Percentiles rank a stretch among this genome's conserved stretches.
phyloP scores from a whole-genome alignment of 2,888 invertebrate species.

The Drosophila longiperda region DNA sequence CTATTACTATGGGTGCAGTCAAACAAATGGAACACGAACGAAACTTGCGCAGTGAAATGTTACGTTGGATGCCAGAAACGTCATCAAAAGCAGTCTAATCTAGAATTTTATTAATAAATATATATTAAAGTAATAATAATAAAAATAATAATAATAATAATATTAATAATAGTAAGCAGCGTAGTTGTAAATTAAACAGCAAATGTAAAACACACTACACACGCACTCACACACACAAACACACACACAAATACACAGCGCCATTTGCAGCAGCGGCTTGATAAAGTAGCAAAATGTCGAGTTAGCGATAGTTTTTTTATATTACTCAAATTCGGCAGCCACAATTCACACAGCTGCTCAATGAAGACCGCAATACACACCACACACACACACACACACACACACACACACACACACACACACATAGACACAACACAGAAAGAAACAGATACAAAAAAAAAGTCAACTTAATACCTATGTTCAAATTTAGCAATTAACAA shows the following conservation, averaged over 20 bases:
- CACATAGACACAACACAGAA: conserved; percentile 24
- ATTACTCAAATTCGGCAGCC: conserved; percentile 46
- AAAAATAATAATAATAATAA: conserved; percentile 43
- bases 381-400: conserved; percentile 24
- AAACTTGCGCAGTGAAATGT: conserved; percentile 85
- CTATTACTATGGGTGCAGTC: conserved; percentile 67
- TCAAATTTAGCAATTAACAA: conserved; percentile 77
- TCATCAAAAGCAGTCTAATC: conserved; percentile 85
- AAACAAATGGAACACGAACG: conserved; percentile 85
- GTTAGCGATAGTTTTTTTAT: conserved; percentile 50
- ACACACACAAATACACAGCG: conserved; percentile 37
- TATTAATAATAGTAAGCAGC: conserved; percentile 72
- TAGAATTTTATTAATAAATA: conserved; percentile 76
- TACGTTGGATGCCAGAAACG: conserved; percentile 85
- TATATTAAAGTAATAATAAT: conserved; percentile 63
- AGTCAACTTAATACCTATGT: conserved; percentile 78
- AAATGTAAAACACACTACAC: conserved; percentile 64
- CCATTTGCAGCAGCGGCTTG: conserved; percentile 59
- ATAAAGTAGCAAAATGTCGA: conserved; percentile 48
- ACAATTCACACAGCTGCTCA: conserved; percentile 56
- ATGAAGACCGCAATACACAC: conserved; percentile 36
- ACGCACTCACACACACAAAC: conserved; percentile 36
- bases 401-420: conserved; percentile 31
- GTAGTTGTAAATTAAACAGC: conserved; percentile 74
- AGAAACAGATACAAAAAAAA: conserved; percentile 33